A percentile compares a stretch with the other conserved stretches of the same genome.
Conservation (phyloP, 2,113 vertebrate species). For the Conger conger region DNA sequence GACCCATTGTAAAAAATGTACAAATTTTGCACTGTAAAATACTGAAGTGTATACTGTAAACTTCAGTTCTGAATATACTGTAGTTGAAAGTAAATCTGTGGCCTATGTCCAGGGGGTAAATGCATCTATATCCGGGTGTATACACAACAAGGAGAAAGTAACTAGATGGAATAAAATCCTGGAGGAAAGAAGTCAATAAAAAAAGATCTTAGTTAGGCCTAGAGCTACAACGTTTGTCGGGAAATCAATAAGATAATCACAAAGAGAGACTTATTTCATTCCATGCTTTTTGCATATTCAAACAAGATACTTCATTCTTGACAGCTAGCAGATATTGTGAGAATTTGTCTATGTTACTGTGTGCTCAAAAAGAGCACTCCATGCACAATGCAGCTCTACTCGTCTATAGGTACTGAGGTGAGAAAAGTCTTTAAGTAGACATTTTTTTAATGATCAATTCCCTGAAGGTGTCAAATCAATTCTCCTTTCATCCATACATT, state of each 20-base stretch:
- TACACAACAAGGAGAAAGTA: neutral
- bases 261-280: constrained; percentile 20
- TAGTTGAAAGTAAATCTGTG: neutral
- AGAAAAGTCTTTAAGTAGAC: neutral
- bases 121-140: neutral
- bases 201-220: constrained; percentile 13
- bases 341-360: neutral
- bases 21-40: neutral
- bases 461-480: too few relatives aligned
- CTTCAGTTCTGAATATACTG: neutral
- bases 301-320: constrained; percentile 23
- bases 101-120: neutral
- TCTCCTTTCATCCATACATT: too few relatives aligned
- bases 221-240: constrained; percentile 25
- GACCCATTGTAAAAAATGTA: too few relatives aligned
- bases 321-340: constrained; percentile 20
- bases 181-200: constrained; percentile 17
- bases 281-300: constrained; percentile 24
- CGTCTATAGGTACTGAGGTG: neutral
- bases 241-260: constrained; percentile 27
- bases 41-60: neutral
- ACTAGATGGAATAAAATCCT: neutral
- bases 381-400: neutral
- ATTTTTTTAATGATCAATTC: too few relatives aligned
- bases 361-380: neutral